phyloP scores from a whole-genome alignment of 2,888 invertebrate species.

The Aspidiotus destructor region DNA sequence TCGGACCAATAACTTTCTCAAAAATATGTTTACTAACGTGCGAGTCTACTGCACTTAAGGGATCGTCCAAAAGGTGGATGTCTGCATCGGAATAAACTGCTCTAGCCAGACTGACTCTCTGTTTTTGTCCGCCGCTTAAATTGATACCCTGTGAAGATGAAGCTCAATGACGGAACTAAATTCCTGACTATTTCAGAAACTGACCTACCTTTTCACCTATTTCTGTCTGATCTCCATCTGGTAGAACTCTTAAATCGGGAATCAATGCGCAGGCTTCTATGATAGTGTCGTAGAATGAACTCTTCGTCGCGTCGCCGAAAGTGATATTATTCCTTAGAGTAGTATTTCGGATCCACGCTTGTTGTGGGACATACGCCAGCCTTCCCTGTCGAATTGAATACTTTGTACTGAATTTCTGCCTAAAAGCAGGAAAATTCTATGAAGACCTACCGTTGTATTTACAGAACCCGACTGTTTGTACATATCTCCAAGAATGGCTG shows the following conservation, averaged over 20 bases:
- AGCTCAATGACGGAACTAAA: neutral
- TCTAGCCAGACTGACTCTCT: slow-evolving; percentile 79
- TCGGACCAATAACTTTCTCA: slow-evolving; percentile 51
- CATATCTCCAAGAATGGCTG: slow-evolving; percentile 85
- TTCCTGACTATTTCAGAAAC: neutral
- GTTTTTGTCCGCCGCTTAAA: slow-evolving; percentile 83
- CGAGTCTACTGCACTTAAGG: slow-evolving; percentile 58
- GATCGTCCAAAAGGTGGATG: slow-evolving; percentile 90
- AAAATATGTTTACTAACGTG: slow-evolving; percentile 58
- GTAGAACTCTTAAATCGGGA: slow-evolving; percentile 84
- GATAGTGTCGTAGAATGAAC: slow-evolving; percentile 62
- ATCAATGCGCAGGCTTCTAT: slow-evolving; percentile 83
- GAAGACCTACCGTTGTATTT: slow-evolving; percentile 50
- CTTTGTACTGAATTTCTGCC: neutral
- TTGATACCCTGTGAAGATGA: slow-evolving; percentile 54
- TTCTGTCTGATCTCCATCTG: slow-evolving; percentile 91
- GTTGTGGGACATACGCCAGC: slow-evolving; percentile 81
- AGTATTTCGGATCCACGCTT: slow-evolving; percentile 97
- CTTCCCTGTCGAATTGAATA: slow-evolving; percentile 42
- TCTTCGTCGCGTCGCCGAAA: slow-evolving; percentile 69
- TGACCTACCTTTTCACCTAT: slow-evolving; percentile 56
- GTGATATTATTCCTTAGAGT: slow-evolving; percentile 85
- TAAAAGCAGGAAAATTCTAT: no score
- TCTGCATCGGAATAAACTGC: slow-evolving; percentile 84
- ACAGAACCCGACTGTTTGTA: slow-evolving; percentile 69